A percentile compares a stretch with the other conserved stretches of the same genome.
Conservation (phyloP, 2,888 invertebrate genomes). For the Neria commutata region DNA sequence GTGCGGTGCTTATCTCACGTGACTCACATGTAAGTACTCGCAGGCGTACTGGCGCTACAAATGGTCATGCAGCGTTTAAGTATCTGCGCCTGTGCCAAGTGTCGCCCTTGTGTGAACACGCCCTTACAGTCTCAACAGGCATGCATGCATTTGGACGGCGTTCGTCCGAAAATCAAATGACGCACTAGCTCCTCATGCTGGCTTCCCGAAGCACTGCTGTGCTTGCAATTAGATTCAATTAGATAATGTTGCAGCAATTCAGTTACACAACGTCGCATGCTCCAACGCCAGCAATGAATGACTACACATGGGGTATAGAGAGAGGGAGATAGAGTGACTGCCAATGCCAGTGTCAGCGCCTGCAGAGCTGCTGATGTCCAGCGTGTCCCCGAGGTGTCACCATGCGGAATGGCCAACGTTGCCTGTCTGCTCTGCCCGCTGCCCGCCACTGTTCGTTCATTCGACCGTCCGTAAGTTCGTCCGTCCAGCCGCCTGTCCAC, state of each 20-base stretch:
- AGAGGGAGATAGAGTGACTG: background rate
- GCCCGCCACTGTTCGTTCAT: constrained; percentile 26
- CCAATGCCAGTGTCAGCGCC: too few species aligned
- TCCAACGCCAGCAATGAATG: constrained; percentile 23
- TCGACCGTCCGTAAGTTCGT: constrained; percentile 9
- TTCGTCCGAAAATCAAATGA: too few species aligned
- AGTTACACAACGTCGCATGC: constrained; percentile 26
- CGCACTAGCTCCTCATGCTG: too few species aligned
- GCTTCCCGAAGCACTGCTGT: background rate
- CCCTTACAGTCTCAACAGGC: too few species aligned
- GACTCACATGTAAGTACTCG: too few species aligned
- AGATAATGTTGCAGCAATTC: constrained; percentile 52
- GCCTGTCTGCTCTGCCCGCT: too few species aligned
- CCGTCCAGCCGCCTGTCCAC: constrained; percentile 49
- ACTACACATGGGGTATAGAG: background rate
- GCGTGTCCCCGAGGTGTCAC: background rate
- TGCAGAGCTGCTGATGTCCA: background rate
- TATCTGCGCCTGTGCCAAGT: too few species aligned
- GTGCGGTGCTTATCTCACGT: too few species aligned
- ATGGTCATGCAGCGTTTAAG: too few species aligned
- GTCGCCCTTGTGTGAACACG: too few species aligned
- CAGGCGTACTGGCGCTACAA: too few species aligned
- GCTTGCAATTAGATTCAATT: constrained; percentile 54
- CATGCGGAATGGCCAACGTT: constrained; percentile 19
- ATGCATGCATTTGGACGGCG: too few species aligned